Conservation (phyloP, 2,797 vertebrate genomes). For the Falco naumanni region DNA sequence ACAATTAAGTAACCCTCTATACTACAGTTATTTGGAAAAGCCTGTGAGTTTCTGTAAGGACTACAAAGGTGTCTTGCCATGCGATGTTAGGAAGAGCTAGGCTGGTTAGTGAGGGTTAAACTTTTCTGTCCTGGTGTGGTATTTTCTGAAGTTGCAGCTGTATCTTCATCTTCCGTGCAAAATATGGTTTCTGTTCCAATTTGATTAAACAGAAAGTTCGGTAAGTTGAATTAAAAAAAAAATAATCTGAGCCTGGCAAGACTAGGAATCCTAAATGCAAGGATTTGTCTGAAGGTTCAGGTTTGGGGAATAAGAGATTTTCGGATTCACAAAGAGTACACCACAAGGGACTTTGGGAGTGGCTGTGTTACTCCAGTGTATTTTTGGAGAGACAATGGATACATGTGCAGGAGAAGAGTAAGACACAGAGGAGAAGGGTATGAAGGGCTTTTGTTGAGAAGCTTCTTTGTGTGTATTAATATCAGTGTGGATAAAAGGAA, state of each 20-base stretch:
- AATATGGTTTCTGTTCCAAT: conserved; percentile 19
- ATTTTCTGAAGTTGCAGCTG: conserved; percentile 39
- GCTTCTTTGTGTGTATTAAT: neutral
- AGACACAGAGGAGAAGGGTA: neutral
- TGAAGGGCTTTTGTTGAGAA: neutral
- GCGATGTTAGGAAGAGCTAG: neutral
- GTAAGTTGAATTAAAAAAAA: neutral
- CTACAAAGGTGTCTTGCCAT: neutral
- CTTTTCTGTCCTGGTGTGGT: neutral
- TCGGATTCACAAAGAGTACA: conserved; percentile 47
- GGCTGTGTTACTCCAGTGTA: conserved; percentile 36
- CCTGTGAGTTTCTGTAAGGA: neutral
- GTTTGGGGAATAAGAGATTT: conserved; percentile 61
- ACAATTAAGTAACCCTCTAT: neutral
- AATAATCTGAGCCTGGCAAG: conserved; percentile 51
- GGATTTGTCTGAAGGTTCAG: conserved; percentile 61
- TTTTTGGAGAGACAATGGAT: conserved; percentile 18
- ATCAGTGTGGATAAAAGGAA: neutral
- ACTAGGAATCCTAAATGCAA: conserved; percentile 49
- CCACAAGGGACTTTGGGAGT: conserved; percentile 49
- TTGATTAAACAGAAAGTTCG: conserved; percentile 38
- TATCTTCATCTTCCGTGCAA: neutral
- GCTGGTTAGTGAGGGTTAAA: neutral
- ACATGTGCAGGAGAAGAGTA: neutral
- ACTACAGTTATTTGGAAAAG: neutral